Percentiles rank a stretch among this genome's conserved stretches.
phyloP scores from a whole-genome alignment of 2,113 vertebrate genomes.

The Amia ocellicauda region DNA sequence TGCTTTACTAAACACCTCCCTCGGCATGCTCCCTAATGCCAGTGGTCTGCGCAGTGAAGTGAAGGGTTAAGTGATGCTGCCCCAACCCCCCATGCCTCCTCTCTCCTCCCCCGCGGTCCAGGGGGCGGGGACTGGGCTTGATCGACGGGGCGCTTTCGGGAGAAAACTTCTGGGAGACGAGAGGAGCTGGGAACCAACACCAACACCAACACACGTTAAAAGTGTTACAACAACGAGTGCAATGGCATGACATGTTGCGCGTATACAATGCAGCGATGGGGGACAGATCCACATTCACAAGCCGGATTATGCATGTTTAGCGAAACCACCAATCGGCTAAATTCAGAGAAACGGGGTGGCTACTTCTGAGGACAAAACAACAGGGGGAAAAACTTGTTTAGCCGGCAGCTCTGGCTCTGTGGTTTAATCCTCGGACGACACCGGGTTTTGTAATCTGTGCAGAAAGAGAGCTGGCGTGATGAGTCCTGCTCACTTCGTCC shows the following conservation, averaged over 20 bases:
- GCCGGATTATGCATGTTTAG: not conserved
- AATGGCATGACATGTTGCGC: not conserved
- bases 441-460: constrained; percentile 9
- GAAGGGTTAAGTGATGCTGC: constrained; percentile 11
- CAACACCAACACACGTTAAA: not conserved
- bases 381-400: not conserved
- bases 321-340: not conserved
- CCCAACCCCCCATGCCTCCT: not conserved
- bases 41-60: no score
- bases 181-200: not conserved
- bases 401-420: not conserved
- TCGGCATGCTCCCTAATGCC: no score
- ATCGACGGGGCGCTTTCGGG: constrained; percentile 4
- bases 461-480: not conserved
- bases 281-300: not conserved
- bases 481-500: not conserved
- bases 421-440: constrained; percentile 11
- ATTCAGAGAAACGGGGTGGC: not conserved
- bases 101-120: not conserved
- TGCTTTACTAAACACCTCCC: no score
- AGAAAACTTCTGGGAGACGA: constrained; percentile 21
- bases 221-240: not conserved
- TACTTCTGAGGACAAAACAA: not conserved
- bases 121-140: constrained; percentile 33
- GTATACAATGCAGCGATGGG: not conserved